Base-by-base conservation (phyloP, 2,797 vertebrate genomes). In the Micropoecilia bifurca region DNA sequence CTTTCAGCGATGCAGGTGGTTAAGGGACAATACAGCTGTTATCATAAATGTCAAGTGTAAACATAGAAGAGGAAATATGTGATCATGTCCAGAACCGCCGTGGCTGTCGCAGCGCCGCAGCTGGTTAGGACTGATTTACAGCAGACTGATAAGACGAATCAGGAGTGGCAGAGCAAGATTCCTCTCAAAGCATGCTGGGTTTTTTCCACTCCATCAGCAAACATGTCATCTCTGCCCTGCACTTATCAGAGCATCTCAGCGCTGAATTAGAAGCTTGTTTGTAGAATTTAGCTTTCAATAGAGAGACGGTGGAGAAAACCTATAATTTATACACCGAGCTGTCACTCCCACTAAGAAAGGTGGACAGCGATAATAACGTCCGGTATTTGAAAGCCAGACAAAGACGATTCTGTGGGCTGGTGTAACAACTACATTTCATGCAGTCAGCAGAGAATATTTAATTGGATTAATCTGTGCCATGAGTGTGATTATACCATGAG, bases 211-310 rank as follows among this genome's bases (percentile, higher is more conserved):
- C 77, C 82, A 89, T 91, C 89, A 85, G 84, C 80, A 85, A 84
- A 90, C 80, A 83, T 80, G 91, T 88, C 90, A 88, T 45, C 82
- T 88, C 74, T 82, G 53, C 61, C 80, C 75, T 0, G 74, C 79
- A 78, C 87, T 88, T 88, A 91, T 89, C 91, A 75, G 72, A 84
- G 78, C 78, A 85, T 81, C 83, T 80, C 83, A 80, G 89, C 86
- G 85, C 75, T 77, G 87, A 91, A 90, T 90, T 84, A 80, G 43
- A 86, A 71, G 68, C 73, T 75, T 85, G 57, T 89, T 90, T 90
- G 80, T 57, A 43, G 74, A 84, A 85, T 85, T 77, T 83, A 80
- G 50, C 57, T 87, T 85, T 87, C 66, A 83, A 59, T 25, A 22
- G 33, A 28, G 48, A 79, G 33, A 33, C 25, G 30, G 33, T 81